Evolutionary conservation across 2,797 vertebrate genomes (phyloP), one percentile per base, ranked within the genome.

Genomic region (Zonotrichia albicollis): DNA sequence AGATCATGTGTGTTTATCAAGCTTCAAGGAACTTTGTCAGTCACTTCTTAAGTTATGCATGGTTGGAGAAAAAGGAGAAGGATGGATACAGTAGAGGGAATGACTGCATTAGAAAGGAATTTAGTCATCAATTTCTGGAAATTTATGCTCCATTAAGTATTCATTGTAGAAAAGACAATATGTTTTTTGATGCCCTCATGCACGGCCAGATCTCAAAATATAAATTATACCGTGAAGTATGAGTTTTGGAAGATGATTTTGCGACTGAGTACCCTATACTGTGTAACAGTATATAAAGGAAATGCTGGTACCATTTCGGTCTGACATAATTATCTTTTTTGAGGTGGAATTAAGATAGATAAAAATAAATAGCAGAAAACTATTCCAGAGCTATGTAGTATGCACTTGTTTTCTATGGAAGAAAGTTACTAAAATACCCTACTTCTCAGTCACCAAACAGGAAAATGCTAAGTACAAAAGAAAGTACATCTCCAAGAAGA

Each of bases 91-190:
- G 23, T 7, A 79, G 34, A 55, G 15, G 38, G 29, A 43, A 30
- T 80, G 34, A 42, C 30, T 66, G 17, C 21, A 16, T 95, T 75
- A 65, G 83, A 80, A 71, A 86, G 75, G 66, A 55, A 60, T 84
- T 45, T 87, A 36, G 55, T 96, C 5, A 43, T 95, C 21, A 79
- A 27, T 91, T 76, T 84, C 64, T 87, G 68, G 50, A 88, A 94
- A 95, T 57, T 80, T 95, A 62, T 78, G 64, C 61, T 94, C 64
- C 70, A 74, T 95, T 90, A 84, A 92, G 17, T 66, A 88, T 43
- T 74, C 14, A n/a, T 3, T 60, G 32, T 82, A 66, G 43, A 74
- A 65, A 90, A 79, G 13, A 54, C 0, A 0, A 0, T 23, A 42
- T 40, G 3, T 20, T 74, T 62, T 89, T 80, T 75, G 13, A 67